Conservation (phyloP, 2,888 invertebrate genomes). For the Aromia moschata region DNA sequence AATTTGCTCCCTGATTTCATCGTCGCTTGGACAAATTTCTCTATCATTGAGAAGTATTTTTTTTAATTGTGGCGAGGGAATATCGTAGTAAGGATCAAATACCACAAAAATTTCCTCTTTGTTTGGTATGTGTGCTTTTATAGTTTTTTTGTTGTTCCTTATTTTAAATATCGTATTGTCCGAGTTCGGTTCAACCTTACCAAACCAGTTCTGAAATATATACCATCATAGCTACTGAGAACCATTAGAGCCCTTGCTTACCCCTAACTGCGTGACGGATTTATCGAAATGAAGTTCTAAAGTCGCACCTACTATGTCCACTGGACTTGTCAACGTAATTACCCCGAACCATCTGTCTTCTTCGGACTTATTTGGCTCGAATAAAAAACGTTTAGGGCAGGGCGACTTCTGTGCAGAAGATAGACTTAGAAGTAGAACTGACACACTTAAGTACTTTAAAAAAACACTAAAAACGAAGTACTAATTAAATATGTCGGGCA, state of each 20-base stretch:
- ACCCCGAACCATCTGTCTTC: constrained; percentile 69
- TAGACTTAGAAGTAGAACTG: neutral
- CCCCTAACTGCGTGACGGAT: constrained; percentile 69
- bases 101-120: constrained; percentile 68
- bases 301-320: constrained; percentile 68
- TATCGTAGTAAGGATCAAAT: constrained; percentile 61
- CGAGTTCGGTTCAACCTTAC: constrained; percentile 65
- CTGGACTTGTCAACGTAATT: constrained; percentile 66
- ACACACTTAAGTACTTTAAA: no score
- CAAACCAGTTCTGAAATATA: constrained; percentile 60
- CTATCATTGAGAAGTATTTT: constrained; percentile 68
- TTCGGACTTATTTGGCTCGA: constrained; percentile 22
- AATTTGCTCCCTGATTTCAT: no score
- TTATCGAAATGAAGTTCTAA: constrained; percentile 67
- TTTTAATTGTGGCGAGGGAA: constrained; percentile 63
- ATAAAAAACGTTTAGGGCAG: constrained; percentile 7
- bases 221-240: neutral
- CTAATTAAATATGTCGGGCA: no score
- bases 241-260: constrained; percentile 61
- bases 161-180: constrained; percentile 70
- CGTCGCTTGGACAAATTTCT: constrained; percentile 64
- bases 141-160: constrained; percentile 67
- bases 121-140: constrained; percentile 66
- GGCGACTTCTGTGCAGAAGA: neutral
- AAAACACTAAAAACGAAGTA: no score